phyloP scores from a whole-genome alignment of 92 coral and sea anemone species.

The Heliopora coerulea region DNA sequence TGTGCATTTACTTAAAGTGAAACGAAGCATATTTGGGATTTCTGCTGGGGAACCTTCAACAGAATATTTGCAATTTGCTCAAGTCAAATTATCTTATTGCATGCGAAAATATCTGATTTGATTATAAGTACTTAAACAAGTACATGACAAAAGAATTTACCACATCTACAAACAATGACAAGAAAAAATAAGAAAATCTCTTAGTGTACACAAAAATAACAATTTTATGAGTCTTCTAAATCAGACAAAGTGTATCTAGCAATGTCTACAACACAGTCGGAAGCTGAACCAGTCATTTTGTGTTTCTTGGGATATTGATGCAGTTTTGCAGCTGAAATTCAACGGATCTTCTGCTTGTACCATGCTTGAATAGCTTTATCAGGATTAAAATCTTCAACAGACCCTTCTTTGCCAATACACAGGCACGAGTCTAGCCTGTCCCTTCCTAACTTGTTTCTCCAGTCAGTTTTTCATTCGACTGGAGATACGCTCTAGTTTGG shows the following conservation, averaged over 20 bases:
- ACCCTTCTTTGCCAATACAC: conserved; percentile 44
- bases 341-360: conserved; percentile 22
- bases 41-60: no score
- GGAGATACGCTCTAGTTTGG: conserved; percentile 42
- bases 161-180: no score
- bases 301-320: conserved; percentile 8
- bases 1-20: no score
- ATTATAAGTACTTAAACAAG: no score
- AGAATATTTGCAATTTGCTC: no score
- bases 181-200: no score
- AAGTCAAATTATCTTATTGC: no score
- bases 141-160: no score
- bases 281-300: conserved; percentile 1
- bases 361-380: background rate
- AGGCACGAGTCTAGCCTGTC: conserved; percentile 41
- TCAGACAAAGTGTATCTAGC: conserved; percentile 22
- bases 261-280: conserved; percentile 6
- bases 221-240: no score
- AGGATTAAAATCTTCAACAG: conserved; percentile 28
- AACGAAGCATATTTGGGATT: no score
- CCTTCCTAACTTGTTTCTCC: conserved; percentile 41
- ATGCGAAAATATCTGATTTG: no score
- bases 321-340: conserved; percentile 22
- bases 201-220: no score
- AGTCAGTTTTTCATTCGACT: conserved; percentile 47